These are phyloP conservation scores for Platycnemis pennipes DNA, from an alignment of 2,888 invertebrate species.

Conservation along the genomic window DNA sequence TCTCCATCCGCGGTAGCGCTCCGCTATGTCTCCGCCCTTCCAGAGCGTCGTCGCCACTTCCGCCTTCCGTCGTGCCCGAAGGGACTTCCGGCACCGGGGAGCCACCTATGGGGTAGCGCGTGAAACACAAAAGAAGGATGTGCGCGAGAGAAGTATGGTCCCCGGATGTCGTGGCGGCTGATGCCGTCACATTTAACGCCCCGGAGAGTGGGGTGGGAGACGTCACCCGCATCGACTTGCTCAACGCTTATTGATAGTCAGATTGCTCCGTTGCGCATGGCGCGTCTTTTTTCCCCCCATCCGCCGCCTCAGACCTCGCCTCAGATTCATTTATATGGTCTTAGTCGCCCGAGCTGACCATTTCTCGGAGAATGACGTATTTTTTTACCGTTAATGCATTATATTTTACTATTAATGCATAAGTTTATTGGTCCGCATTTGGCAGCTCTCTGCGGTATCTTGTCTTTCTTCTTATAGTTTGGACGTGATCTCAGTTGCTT, in stretches of 20 bases:
- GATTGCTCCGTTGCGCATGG: too few species aligned
- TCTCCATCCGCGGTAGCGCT: not conserved
- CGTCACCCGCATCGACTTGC: not conserved
- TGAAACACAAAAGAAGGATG: constrained; percentile 32
- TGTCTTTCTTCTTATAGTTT: too few species aligned
- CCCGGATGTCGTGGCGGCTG: not conserved
- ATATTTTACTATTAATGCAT: too few species aligned
- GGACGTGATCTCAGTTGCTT: too few species aligned
- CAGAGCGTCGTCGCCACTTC: constrained; percentile 48
- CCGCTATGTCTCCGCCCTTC: not conserved
- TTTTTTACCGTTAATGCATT: too few species aligned
- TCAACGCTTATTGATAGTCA: not conserved
- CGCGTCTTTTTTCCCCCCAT: too few species aligned
- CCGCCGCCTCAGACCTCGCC: too few species aligned
- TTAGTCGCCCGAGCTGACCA: too few species aligned
- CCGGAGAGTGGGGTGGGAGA: not conserved
- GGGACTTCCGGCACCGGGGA: constrained; percentile 35
- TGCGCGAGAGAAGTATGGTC: not conserved
- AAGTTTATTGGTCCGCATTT: too few species aligned
- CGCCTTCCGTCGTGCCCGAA: constrained; percentile 12
- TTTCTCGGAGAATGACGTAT: too few species aligned
- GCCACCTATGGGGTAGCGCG: not conserved
- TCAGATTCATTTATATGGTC: too few species aligned
- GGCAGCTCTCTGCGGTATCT: too few species aligned
- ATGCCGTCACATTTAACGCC: not conserved